Base-by-base conservation (phyloP, 2,113 vertebrate species). In the Merops nubicus region DNA sequence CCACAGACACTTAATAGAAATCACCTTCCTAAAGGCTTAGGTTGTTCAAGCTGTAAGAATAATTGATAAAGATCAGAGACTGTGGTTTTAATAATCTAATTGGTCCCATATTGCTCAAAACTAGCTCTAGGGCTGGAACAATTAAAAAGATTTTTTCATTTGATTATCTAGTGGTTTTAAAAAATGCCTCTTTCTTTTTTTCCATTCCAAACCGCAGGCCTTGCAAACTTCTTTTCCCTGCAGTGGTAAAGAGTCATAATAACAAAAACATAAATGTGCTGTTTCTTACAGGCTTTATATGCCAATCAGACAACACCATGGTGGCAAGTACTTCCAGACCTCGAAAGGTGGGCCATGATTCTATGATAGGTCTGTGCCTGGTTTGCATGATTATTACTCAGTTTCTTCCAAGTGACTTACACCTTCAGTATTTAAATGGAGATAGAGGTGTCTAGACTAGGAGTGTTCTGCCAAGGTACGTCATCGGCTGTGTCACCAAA, bases 41-140 rank as follows among this genome's bases (percentile, higher is more conserved):
- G 21, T 48, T 94, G 51, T 75, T 87, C 43, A 89, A 91, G 31
- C 43, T 53, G 9, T 42, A 92, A 85, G 68, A 93, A 76, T 57
- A 91, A 96, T 77, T 88, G 79, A 96, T 21, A 94, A 47, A 63
- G 68, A 94, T 89, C 86, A 95, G 84, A 93, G 96, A 93, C 42
- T 38, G 33, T 82, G 40, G 73, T 45, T 95, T 86, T 65, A 96
- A 85, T 90, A 94, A 89, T 54, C 76, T 96, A 97, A 95, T 91
- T 96, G 80, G 92, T 82, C 73, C 43, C 40, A 70, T 12, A 89
- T 88, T 82, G 56, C 86, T 73, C 45, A 60, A 93, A 94, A 92
- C 42, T 50, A 73, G 73, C 86, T 94, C 47, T 62, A 89, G 86
- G 88, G 88, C 6, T 91, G n/a, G 25, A 94, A 79, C 91, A 95